A percentile compares a stretch with the other conserved stretches of the same genome.
Conservation (phyloP, 2,888 invertebrate species). For the Drosophila borborema region DNA sequence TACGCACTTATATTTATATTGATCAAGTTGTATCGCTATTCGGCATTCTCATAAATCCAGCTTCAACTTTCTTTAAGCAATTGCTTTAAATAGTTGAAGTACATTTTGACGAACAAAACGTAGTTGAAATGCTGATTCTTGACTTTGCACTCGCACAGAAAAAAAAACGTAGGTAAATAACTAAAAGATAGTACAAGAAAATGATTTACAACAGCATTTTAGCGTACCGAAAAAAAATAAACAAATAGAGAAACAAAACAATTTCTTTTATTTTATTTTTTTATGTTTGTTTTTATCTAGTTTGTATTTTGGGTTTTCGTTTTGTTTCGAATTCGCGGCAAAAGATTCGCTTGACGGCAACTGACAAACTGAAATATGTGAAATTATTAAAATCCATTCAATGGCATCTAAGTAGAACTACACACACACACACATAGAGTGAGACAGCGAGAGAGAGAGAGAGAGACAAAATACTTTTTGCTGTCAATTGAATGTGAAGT, state of each 20-base stretch:
- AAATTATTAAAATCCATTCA: slow-evolving; percentile 69
- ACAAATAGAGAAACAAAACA: not conserved
- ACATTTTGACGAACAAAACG: not conserved
- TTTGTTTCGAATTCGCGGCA: slow-evolving; percentile 32
- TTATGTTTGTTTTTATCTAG: slow-evolving; percentile 6
- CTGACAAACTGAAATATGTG: slow-evolving; percentile 63
- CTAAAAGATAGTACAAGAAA: slow-evolving; percentile 10
- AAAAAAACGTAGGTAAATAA: not conserved
- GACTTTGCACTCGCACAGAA: slow-evolving; percentile 2
- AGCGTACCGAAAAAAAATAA: slow-evolving; percentile 24
- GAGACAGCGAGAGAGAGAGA: not conserved
- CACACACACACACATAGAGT: slow-evolving; percentile 14
- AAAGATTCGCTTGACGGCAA: slow-evolving; percentile 49
- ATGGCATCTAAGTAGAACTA: slow-evolving; percentile 61
- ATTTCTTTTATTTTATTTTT: not conserved
- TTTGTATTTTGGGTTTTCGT: not conserved
- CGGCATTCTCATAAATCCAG: not conserved
- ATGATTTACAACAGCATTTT: slow-evolving; percentile 17
- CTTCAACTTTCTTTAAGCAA: not conserved
- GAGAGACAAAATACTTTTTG: slow-evolving; percentile 15
- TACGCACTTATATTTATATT: not conserved
- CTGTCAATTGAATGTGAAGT: slow-evolving; percentile 62
- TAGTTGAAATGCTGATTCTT: slow-evolving; percentile 6
- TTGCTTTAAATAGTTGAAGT: not conserved
- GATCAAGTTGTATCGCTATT: not conserved